Conservation (phyloP, 2,113 vertebrate genomes). For the Burhinus bistriatus region DNA sequence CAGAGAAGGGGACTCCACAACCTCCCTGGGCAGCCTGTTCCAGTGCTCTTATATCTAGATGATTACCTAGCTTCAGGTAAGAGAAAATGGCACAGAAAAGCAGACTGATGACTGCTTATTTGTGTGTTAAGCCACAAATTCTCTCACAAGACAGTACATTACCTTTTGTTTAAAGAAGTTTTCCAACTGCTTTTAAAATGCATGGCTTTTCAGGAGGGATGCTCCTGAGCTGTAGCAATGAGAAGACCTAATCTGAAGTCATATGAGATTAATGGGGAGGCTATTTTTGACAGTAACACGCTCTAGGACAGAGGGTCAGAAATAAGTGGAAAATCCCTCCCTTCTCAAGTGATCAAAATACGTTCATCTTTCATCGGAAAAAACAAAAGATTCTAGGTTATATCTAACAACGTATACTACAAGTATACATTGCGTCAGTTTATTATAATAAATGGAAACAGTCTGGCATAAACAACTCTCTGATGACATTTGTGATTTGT, state of each 20-base stretch:
- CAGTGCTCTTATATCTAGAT: too few relatives aligned
- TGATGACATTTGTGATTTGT: not conserved
- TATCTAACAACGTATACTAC: not conserved
- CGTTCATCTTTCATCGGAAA: not conserved
- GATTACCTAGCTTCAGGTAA: not conserved
- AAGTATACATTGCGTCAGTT: not conserved
- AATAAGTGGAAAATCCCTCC: not conserved
- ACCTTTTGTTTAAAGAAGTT: not conserved
- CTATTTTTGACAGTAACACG: not conserved
- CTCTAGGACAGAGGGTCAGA: not conserved
- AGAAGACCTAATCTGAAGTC: not conserved
- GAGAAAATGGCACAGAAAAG: constrained; percentile 4
- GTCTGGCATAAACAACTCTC: not conserved
- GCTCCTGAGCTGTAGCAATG: not conserved
- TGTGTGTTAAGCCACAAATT: not conserved
- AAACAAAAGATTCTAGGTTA: not conserved
- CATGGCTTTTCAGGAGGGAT: not conserved
- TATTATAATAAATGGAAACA: not conserved
- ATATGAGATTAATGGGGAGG: not conserved
- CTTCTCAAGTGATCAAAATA: not conserved
- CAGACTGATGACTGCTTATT: not conserved
- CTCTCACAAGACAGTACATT: not conserved
- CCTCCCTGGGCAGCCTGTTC: too few relatives aligned
- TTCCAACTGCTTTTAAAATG: not conserved
- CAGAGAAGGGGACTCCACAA: too few relatives aligned